A percentile compares a stretch with the other conserved stretches of the same genome.
These are phyloP conservation scores for Mionectes macconnelli DNA, from an alignment of 2,113 vertebrate genomes.

Conservation along the genomic window DNA sequence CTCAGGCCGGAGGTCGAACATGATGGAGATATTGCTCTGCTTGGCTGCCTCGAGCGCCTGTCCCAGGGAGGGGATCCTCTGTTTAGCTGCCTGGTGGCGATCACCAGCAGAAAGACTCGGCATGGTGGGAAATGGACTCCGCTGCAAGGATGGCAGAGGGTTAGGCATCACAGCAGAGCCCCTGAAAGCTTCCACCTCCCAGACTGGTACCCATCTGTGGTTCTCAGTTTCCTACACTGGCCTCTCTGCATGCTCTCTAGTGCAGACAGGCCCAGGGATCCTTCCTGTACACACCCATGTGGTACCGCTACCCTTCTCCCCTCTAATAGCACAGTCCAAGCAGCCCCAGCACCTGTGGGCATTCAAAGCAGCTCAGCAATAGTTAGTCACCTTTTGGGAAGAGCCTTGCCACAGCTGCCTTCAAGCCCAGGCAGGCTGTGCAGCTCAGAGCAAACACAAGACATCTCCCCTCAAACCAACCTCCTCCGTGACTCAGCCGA, in stretches of 20 bases:
- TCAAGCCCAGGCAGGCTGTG: constrained; percentile 43
- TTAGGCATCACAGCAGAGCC: neutral
- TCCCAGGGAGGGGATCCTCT: constrained; percentile 77
- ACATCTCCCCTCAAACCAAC: neutral
- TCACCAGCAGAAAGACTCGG: constrained; percentile 72
- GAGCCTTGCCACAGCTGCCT: neutral
- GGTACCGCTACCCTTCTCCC: neutral
- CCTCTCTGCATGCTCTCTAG: neutral
- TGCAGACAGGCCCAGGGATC: neutral
- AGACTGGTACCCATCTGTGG: neutral
- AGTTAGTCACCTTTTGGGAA: neutral
- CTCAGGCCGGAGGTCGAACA: constrained; percentile 86
- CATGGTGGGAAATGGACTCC: constrained; percentile 78
- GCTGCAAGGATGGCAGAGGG: constrained; percentile 65
- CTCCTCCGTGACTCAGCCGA: neutral
- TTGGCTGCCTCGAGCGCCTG: constrained; percentile 73
- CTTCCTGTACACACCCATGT: neutral
- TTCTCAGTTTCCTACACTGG: neutral
- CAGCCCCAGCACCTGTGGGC: neutral
- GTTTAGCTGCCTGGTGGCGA: constrained; percentile 39
- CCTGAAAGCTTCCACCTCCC: neutral
- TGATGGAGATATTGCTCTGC: constrained; percentile 77
- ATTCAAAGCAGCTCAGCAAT: neutral
- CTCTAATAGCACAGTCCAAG: neutral
- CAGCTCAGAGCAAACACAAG: neutral